Evolutionary conservation across 2,113 vertebrate genomes (phyloP).

Genomic region (Zosterops borbonicus): DNA sequence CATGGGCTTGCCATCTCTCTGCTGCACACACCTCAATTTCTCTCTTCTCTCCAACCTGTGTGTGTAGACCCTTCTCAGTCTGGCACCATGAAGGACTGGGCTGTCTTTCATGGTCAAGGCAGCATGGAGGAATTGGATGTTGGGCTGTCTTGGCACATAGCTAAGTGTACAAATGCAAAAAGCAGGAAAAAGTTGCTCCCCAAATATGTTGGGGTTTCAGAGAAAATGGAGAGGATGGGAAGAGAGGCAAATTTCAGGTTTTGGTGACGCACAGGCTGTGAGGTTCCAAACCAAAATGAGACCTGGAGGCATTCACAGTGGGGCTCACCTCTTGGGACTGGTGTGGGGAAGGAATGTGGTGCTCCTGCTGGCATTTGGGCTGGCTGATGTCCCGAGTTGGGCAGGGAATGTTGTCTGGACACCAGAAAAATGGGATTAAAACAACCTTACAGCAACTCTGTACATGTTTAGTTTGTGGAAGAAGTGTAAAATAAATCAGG

Average conservation of each 20-base stretch:
- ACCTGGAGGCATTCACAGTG: background rate
- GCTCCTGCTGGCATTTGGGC: background rate
- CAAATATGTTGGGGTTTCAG: background rate
- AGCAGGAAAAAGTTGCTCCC: background rate
- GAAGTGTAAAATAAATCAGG: background rate
- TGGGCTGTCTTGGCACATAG: background rate
- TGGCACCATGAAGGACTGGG: background rate
- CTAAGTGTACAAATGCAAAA: background rate
- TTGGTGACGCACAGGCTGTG: background rate
- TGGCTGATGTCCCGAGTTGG: background rate
- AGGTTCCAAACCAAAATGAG: background rate
- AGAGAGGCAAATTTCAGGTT: background rate
- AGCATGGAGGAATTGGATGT: background rate
- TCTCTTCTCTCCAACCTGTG: background rate
- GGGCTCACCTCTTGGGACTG: background rate
- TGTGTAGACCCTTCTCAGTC: background rate
- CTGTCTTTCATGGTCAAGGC: background rate
- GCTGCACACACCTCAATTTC: rapidly evolving
- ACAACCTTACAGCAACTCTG: background rate
- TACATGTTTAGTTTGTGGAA: background rate
- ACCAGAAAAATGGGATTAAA: background rate
- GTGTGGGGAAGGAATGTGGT: rapidly evolving
- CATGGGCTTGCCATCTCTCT: rapidly evolving
- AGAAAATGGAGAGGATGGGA: background rate
- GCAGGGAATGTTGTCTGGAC: background rate